phyloP scores from a whole-genome alignment of 2,888 invertebrate genomes.

The Caenorhabditis sp. region DNA sequence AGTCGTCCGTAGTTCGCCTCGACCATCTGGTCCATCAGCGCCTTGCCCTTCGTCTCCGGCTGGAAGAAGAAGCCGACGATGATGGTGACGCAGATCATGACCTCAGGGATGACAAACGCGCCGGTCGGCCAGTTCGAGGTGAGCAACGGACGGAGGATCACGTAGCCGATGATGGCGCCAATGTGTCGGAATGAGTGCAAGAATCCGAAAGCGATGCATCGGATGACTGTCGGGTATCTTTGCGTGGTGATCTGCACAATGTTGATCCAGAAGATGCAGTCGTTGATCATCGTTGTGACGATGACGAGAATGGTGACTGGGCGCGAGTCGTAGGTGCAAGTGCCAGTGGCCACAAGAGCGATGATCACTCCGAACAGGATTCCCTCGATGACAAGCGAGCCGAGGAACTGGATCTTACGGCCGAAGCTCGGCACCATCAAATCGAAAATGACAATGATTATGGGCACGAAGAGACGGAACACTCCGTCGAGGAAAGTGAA shows the following conservation, averaged over 20 bases:
- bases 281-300: constrained; percentile 73
- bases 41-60: constrained; percentile 73
- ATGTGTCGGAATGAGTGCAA: constrained; percentile 73
- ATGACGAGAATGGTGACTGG: constrained; percentile 67
- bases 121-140: constrained; percentile 62
- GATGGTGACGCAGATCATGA: constrained; percentile 69
- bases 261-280: constrained; percentile 76
- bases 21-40: constrained; percentile 76
- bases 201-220: constrained; percentile 76
- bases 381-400: constrained; percentile 62
- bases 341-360: constrained; percentile 63
- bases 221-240: constrained; percentile 76
- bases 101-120: constrained; percentile 73
- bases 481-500: constrained; percentile 73
- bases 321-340: constrained; percentile 42
- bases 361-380: constrained; percentile 67
- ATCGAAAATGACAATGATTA: constrained; percentile 72
- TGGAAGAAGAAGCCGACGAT: constrained; percentile 73
- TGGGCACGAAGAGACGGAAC: constrained; percentile 71
- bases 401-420: constrained; percentile 71
- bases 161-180: constrained; percentile 71
- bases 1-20: constrained; percentile 72
- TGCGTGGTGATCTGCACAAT: constrained; percentile 75
- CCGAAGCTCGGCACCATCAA: constrained; percentile 69
- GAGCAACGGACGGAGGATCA: constrained; percentile 71